Conservation (phyloP, 2,888 invertebrate genomes). For the Polymixis flavicincta region DNA sequence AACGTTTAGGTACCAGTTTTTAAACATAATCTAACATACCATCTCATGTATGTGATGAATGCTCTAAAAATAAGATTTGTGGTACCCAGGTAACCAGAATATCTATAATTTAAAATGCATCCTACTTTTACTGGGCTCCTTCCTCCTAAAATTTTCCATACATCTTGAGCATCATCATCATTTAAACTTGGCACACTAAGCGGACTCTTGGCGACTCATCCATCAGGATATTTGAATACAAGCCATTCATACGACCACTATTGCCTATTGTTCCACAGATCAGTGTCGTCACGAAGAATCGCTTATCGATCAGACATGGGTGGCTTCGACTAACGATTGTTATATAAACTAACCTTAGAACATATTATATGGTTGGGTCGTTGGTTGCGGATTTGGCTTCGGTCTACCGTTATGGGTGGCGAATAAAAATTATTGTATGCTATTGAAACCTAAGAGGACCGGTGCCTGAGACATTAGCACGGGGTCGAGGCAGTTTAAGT, state of each 20-base stretch:
- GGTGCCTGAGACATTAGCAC: slow-evolving; percentile 19
- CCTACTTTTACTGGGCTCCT: neutral
- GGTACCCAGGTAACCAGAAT: neutral
- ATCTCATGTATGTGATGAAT: neutral
- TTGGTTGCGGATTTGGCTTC: slow-evolving; percentile 42
- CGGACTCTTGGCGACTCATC: slow-evolving; percentile 62
- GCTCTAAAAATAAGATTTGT: neutral
- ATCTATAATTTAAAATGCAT: neutral
- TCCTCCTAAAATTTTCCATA: neutral
- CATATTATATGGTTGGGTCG: slow-evolving; percentile 56
- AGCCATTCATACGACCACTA: slow-evolving; percentile 69
- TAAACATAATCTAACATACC: neutral
- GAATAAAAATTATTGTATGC: slow-evolving; percentile 40
- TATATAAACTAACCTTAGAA: slow-evolving; percentile 69
- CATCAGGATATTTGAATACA: slow-evolving; percentile 67
- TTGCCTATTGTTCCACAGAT: slow-evolving; percentile 76
- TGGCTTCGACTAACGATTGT: slow-evolving; percentile 61
- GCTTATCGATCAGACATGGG: slow-evolving; percentile 70
- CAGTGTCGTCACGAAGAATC: slow-evolving; percentile 71
- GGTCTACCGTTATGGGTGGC: slow-evolving; percentile 35
- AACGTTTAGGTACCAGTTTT: slow-evolving; percentile 1
- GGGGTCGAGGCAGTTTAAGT: slow-evolving; percentile 3
- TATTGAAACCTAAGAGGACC: slow-evolving; percentile 24
- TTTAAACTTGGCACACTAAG: slow-evolving; percentile 30
- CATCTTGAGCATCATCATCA: slow-evolving; percentile 3